Evolutionary conservation across 1,140 invertebrate species (phyloP), one percentile per base, ranked within the genome.

Genomic region (Drosophila santomea): DNA sequence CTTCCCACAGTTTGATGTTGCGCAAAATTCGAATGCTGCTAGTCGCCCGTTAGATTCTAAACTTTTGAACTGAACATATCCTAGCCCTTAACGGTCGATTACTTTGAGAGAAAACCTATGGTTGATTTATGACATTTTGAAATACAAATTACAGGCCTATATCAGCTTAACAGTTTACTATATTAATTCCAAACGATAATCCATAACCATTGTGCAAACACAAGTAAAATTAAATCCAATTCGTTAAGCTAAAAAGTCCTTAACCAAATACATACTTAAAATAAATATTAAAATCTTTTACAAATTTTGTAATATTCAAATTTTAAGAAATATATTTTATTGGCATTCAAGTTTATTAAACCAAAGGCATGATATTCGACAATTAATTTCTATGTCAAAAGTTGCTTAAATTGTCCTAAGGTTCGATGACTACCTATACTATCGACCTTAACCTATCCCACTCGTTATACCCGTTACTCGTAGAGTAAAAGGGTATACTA

Each of bases 31-130:
- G 20, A 74, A 77, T 54, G 81, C 62, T 85, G 66, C 77, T 84
- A 85, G 80, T 85, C 72, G 74, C 77, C 61, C 48, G 25, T 58
- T 66, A 79, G 74, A 61, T 45, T 75, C 63, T 59, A 50, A 74
- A 63, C 52, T 64, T 39, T 60, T 50, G 81, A 84, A 84, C 80
- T 77, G 77, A 85, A 84, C 80, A 84, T 84, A 84, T 84, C 80
- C 72, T 78, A 44, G 51, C 43, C 69, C 63, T 59, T 51, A 25
- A 12, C 43, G 59, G 58, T 45, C 44, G 23, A 63, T 32, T 25
- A 15, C 25, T 35, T 47, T 50, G 58, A 67, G 35, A 20, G 35
- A 39, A 45, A 36, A 32, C 48, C 44, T 48, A 23, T n/a, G 36
- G 62, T n/a, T 28, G 3, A 32, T 58, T 2, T 25, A 20, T 47